Percentiles rank a stretch among this genome's conserved stretches.
Evolutionary conservation across 2,113 vertebrate species (phyloP).

Genomic region (Dermatemys mawii): DNA sequence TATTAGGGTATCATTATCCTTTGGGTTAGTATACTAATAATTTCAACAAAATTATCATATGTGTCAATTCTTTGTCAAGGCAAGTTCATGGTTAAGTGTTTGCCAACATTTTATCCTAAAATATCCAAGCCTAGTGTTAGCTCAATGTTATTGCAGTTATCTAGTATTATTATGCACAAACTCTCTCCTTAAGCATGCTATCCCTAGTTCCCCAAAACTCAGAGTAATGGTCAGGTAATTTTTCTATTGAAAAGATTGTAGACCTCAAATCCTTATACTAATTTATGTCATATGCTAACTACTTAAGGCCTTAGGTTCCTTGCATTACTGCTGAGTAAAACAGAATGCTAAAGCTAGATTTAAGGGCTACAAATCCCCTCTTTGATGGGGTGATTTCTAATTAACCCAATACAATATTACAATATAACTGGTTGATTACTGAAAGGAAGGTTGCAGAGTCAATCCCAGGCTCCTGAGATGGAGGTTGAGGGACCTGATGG

Average conservation of each 20-base stretch:
- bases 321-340: background rate
- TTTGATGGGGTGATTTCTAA: background rate
- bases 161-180: background rate
- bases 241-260: background rate
- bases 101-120: too few relatives aligned
- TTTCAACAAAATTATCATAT: background rate
- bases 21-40: background rate
- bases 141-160: too few relatives aligned
- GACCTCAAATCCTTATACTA: background rate
- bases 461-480: background rate
- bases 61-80: background rate
- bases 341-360: background rate
- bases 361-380: background rate
- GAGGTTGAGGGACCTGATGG: background rate
- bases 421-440: too few relatives aligned
- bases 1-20: background rate
- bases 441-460: background rate
- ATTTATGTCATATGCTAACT: background rate
- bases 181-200: too few relatives aligned
- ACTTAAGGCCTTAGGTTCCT: background rate
- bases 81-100: too few relatives aligned
- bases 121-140: too few relatives aligned
- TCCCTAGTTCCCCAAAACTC: background rate
- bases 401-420: background rate
- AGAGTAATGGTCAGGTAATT: background rate